phyloP scores from a whole-genome alignment of 1,140 invertebrate species.

The Platyscapa corneri region DNA sequence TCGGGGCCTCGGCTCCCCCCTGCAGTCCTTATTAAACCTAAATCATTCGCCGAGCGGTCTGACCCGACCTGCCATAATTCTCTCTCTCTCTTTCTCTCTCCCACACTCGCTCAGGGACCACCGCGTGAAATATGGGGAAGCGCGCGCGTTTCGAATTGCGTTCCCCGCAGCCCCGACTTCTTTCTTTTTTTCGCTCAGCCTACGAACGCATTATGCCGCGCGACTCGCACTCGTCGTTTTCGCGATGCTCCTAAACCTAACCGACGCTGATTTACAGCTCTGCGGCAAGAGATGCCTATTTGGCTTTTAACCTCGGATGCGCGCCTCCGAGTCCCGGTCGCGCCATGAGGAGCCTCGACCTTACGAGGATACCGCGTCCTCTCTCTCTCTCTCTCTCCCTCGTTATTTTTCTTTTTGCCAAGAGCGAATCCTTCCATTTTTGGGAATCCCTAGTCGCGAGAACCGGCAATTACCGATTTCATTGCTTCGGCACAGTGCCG shows the following conservation, averaged over 20 bases:
- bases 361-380: background rate
- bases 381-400: background rate
- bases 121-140: constrained; percentile 53
- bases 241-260: constrained; percentile 38
- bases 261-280: constrained; percentile 51
- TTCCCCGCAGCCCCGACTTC: constrained; percentile 46
- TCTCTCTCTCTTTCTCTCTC: constrained; percentile 1
- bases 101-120: constrained; percentile 34
- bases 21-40: constrained; percentile 56
- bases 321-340: background rate
- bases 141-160: constrained; percentile 40
- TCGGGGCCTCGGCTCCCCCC: constrained; percentile 23
- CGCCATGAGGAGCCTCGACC: too few relatives aligned
- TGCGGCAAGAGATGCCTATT: background rate
- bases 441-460: constrained; percentile 3
- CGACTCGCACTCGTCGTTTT: background rate
- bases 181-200: background rate
- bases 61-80: constrained; percentile 25
- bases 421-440: background rate
- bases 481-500: background rate
- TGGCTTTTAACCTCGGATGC: constrained; percentile 6
- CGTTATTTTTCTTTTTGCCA: background rate
- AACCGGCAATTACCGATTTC: constrained; percentile 42
- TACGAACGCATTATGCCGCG: constrained; percentile 7
- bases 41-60: constrained; percentile 48